Conservation (phyloP, 2,888 invertebrate species). For the Rugalucina vietnamica region DNA sequence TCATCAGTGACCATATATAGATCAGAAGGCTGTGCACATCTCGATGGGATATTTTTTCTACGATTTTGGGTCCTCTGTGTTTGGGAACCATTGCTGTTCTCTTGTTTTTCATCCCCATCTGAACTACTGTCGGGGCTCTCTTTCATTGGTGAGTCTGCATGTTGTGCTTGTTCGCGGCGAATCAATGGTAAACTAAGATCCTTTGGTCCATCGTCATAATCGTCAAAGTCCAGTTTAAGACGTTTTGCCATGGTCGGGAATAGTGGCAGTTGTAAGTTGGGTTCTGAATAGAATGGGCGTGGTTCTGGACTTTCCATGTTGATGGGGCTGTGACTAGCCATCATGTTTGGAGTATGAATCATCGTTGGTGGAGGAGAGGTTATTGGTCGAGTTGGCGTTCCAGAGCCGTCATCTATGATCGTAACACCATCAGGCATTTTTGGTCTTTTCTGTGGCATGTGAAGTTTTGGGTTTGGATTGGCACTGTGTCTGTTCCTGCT, state of each 20-base stretch:
- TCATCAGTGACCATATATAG: constrained; percentile 73
- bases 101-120: constrained; percentile 49
- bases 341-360: constrained; percentile 66
- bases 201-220: constrained; percentile 68
- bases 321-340: constrained; percentile 57
- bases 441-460: constrained; percentile 96
- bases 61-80: constrained; percentile 70
- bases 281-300: constrained; percentile 74
- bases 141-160: constrained; percentile 55
- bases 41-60: constrained; percentile 80
- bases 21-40: constrained; percentile 77
- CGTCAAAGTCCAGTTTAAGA: constrained; percentile 70
- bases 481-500: constrained; percentile 98
- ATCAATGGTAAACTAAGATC: constrained; percentile 65
- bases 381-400: constrained; percentile 58
- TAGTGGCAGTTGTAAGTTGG: constrained; percentile 74
- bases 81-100: constrained; percentile 37
- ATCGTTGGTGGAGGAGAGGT: constrained; percentile 65
- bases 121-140: constrained; percentile 46
- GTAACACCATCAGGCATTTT: constrained; percentile 88
- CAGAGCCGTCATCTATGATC: constrained; percentile 69
- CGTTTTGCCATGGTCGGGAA: constrained; percentile 76
- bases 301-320: constrained; percentile 71
- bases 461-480: constrained; percentile 98
- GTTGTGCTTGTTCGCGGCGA: not conserved